phyloP scores from a whole-genome alignment of 2,113 vertebrate species.

The Ploceus nigricollis region DNA sequence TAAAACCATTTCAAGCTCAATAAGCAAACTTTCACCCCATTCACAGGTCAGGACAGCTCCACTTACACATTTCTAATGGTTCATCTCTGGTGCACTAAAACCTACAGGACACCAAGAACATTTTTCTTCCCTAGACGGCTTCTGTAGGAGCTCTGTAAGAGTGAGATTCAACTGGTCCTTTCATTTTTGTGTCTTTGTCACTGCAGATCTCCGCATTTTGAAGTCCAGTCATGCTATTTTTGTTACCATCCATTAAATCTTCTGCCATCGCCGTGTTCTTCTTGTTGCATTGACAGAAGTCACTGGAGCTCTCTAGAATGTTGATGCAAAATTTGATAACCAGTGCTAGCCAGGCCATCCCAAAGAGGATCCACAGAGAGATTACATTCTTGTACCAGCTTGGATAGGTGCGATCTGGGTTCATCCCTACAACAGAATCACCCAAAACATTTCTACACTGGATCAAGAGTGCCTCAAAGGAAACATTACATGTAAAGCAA shows the following conservation, averaged over 20 bases:
- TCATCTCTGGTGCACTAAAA: not conserved
- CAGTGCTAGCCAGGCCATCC: conserved; percentile 90
- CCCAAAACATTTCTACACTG: not conserved
- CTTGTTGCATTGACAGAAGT: conserved; percentile 21
- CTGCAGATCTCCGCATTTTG: not conserved
- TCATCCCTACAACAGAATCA: conserved; percentile 72
- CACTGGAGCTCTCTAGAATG: conserved; percentile 76
- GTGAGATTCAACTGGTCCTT: not conserved
- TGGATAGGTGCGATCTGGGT: conserved; percentile 80
- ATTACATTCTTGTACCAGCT: conserved; percentile 84
- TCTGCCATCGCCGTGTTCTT: not conserved
- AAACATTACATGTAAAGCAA: not conserved
- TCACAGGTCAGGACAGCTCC: not conserved
- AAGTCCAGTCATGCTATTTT: not conserved
- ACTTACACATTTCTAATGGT: not conserved
- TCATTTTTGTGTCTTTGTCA: not conserved
- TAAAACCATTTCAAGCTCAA: not conserved
- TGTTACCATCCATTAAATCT: conserved; percentile 20
- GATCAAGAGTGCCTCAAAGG: not conserved
- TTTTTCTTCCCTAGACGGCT: not conserved
- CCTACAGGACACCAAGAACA: not conserved
- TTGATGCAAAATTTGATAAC: conserved; percentile 85
- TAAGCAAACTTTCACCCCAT: not conserved
- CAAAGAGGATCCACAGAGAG: conserved; percentile 91
- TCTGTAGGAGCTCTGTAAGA: not conserved